These are phyloP conservation scores for Vombatus ursinus DNA, from an alignment of 2,113 vertebrate species.

Conservation along the genomic window DNA sequence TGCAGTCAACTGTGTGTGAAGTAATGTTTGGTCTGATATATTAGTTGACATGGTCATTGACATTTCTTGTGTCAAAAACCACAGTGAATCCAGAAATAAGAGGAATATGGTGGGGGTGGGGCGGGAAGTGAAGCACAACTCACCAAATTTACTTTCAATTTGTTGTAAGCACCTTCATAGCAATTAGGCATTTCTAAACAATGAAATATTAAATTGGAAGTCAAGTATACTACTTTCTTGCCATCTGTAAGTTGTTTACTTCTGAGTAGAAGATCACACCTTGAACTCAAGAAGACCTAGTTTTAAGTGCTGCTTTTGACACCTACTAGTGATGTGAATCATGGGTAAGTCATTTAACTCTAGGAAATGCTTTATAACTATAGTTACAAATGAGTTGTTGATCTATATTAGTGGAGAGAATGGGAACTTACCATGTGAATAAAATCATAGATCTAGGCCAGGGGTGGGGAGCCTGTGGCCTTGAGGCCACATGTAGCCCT, in stretches of 20 bases:
- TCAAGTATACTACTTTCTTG: not conserved
- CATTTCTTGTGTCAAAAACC: not conserved
- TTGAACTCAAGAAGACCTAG: not conserved
- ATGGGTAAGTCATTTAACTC: not conserved
- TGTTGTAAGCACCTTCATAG: not conserved
- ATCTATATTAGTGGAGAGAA: not conserved
- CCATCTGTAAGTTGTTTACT: not conserved
- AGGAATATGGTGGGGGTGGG: not conserved
- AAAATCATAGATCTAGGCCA: not conserved
- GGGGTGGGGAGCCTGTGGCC: too few relatives aligned
- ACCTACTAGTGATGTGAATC: not conserved
- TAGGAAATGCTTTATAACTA: not conserved
- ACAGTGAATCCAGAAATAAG: not conserved
- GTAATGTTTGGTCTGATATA: constrained; percentile 43
- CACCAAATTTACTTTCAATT: not conserved
- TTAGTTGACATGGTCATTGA: not conserved
- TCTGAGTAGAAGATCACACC: not conserved
- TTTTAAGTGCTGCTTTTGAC: not conserved
- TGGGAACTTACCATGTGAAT: not conserved
- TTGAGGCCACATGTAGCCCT: too few relatives aligned
- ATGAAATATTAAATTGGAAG: not conserved
- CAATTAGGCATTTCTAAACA: not conserved
- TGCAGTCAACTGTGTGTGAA: constrained; percentile 57
- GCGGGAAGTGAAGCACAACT: not conserved
- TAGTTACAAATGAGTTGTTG: not conserved